Base-by-base conservation (phyloP, 2,888 invertebrate genomes). In the Xestia rhomboidea region DNA sequence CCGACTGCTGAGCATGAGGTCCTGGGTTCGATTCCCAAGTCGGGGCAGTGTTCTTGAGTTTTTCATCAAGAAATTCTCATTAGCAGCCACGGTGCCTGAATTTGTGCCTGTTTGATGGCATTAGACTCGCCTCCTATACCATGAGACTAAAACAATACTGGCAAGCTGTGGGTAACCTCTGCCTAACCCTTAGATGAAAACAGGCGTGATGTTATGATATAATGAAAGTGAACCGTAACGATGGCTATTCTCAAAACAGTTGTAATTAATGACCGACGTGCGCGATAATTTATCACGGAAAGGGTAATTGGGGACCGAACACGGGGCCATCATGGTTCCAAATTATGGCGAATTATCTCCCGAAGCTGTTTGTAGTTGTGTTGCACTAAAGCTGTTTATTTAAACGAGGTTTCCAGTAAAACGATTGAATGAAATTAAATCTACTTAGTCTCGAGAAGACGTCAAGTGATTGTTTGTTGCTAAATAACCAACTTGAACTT, bases 261-360 rank as follows among this genome's bases (percentile, higher is more conserved):
- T 77, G 88, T 88, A 90, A 89, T 90, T 90, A 90, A 86, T 78
- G 83, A 89, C 90, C n/a, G n/a, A 90, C 87, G 90, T 87, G 87
- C 82, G 78, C 51, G 81, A 81, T 88, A 83, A 90, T 90, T 89
- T 86, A 88, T 90, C 79, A 85, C 82, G 82, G 74, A 57, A 72
- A 73, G 68, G 76, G 81, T 84, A 85, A 84, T 88, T 89, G 78
- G 79, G 77, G 57, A 18, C 57, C 70, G 68, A 77, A 83, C 72
- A 76, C 54, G 79, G 70, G 60, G 62, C 79, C 76, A 69, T 81
- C 70, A 67, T 74, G 85, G 81, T 81, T 79, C 63, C 69, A 63
- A 85, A 82, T 87, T 79, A 83, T 86, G 57, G 70, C 74, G 80
- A 85, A 85, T 87, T 83, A 84, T 82, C 24, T 54, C 34, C 27